phyloP scores from a whole-genome alignment of 2,113 vertebrate species.

The Tachysurus fulvidraco region DNA sequence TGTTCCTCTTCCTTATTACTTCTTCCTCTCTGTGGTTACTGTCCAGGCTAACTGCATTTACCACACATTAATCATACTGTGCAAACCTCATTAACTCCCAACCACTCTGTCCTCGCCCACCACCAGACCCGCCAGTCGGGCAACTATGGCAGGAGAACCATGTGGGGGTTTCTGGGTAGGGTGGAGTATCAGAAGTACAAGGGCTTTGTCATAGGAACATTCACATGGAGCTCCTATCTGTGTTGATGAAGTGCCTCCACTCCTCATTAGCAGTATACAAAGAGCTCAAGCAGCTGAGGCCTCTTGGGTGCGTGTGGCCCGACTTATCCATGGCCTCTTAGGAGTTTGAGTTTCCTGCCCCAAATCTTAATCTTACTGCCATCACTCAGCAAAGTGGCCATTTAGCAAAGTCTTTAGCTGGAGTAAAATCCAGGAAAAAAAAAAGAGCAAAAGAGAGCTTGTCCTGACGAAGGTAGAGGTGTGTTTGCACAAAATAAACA shows the following conservation, averaged over 20 bases:
- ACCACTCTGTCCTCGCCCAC: background rate
- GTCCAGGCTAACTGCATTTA: background rate
- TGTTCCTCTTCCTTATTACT: background rate
- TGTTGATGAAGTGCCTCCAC: slow-evolving; percentile 35
- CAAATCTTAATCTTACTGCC: slow-evolving; percentile 17
- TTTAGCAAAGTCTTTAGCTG: slow-evolving; percentile 28
- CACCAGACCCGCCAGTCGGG: background rate
- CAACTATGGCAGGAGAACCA: background rate
- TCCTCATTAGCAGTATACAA: slow-evolving; percentile 28
- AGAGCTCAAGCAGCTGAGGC: slow-evolving; percentile 18
- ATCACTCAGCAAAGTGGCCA: slow-evolving; percentile 34
- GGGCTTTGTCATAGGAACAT: background rate
- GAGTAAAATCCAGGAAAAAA: background rate
- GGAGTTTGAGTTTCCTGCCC: slow-evolving; percentile 43
- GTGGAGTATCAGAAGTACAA: background rate
- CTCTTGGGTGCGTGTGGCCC: slow-evolving; percentile 5
- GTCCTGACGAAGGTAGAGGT: slow-evolving; percentile 27
- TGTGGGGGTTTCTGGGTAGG: background rate
- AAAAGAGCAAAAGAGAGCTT: slow-evolving; percentile 21
- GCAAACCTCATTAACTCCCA: slow-evolving; percentile 11
- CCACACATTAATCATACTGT: slow-evolving; percentile 25
- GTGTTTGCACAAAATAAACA: slow-evolving; percentile 54
- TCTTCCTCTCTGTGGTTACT: slow-evolving; percentile 10
- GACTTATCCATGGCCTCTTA: slow-evolving; percentile 19
- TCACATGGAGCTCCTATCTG: slow-evolving; percentile 38